Evolutionary conservation across 2,113 vertebrate genomes (phyloP).

Genomic region (Marmota flaviventris): DNA sequence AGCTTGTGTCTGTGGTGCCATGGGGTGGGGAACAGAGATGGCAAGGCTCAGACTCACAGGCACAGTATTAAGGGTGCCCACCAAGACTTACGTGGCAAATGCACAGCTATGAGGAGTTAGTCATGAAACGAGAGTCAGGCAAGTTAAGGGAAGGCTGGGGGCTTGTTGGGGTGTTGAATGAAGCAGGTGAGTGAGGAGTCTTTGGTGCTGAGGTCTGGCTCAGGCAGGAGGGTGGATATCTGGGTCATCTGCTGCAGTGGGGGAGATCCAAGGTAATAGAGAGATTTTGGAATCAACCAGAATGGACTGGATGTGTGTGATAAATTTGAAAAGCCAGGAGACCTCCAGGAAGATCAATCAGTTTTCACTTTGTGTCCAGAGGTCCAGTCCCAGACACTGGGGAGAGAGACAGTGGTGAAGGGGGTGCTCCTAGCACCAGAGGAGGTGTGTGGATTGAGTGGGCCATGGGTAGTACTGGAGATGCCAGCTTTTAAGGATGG

Average conservation of each 20-base stretch:
- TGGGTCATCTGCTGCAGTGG: neutral
- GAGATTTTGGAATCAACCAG: neutral
- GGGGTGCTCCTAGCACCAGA: neutral
- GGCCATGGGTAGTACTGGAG: neutral
- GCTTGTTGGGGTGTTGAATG: neutral
- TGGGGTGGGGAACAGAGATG: neutral
- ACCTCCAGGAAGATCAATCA: neutral
- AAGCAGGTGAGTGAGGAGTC: neutral
- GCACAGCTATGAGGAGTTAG: neutral
- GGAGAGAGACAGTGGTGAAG: neutral
- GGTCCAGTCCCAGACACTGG: neutral
- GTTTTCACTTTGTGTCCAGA: neutral
- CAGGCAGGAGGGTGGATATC: neutral
- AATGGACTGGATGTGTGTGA: neutral
- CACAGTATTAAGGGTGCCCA: neutral
- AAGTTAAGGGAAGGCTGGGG: neutral
- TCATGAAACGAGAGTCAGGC: neutral
- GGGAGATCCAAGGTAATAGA: neutral
- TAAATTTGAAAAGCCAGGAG: neutral
- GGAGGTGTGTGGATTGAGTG: accelerated
- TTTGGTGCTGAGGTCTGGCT: neutral
- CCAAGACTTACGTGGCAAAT: neutral
- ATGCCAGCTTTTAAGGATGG: neutral
- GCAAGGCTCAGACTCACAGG: neutral
- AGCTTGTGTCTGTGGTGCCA: neutral